A percentile compares a stretch with the other conserved stretches of the same genome.
These are phyloP conservation scores for Lepilemur ruficaudatus DNA, from an alignment of 2,797 vertebrate species.

Conservation along the genomic window DNA sequence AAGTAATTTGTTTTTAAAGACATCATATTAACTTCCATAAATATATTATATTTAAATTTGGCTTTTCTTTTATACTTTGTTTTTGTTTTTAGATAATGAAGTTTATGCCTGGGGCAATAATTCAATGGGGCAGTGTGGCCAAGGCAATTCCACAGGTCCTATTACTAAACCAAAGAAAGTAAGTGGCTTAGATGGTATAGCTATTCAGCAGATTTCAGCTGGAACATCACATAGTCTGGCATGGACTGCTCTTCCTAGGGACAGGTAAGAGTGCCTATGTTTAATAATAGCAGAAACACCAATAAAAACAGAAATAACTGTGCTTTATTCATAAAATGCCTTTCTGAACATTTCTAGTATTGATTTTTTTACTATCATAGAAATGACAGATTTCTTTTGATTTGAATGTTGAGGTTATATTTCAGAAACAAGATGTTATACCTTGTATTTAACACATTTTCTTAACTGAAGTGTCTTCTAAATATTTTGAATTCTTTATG, in stretches of 20 bases:
- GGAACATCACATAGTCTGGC: conserved; percentile 90
- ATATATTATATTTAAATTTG: conserved; percentile 17
- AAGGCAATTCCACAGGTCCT: conserved; percentile 90
- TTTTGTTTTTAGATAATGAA: conserved; percentile 87
- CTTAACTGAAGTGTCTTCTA: conserved; percentile 14
- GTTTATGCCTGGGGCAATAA: conserved; percentile 93
- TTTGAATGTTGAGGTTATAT: conserved; percentile 38
- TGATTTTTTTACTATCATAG: not conserved
- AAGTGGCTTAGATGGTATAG: conserved; percentile 89
- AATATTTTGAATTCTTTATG: conserved; percentile 49
- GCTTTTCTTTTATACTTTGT: conserved; percentile 53
- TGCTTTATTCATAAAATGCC: conserved; percentile 4
- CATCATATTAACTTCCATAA: not conserved
- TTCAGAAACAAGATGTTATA: conserved; percentile 45
- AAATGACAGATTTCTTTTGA: conserved; percentile 25
- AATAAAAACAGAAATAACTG: conserved; percentile 33
- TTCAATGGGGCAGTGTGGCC: conserved; percentile 91
- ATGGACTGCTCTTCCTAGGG: conserved; percentile 90
- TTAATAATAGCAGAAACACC: not conserved
- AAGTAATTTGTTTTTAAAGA: conserved; percentile 53
- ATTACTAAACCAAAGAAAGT: conserved; percentile 93
- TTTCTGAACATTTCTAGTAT: conserved; percentile 7
- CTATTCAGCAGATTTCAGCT: conserved; percentile 90
- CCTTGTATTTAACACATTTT: not conserved
- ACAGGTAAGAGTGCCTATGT: conserved; percentile 82